Evolutionary conservation across 2,797 vertebrate species (phyloP).

Genomic region (Scarus forsteni): DNA sequence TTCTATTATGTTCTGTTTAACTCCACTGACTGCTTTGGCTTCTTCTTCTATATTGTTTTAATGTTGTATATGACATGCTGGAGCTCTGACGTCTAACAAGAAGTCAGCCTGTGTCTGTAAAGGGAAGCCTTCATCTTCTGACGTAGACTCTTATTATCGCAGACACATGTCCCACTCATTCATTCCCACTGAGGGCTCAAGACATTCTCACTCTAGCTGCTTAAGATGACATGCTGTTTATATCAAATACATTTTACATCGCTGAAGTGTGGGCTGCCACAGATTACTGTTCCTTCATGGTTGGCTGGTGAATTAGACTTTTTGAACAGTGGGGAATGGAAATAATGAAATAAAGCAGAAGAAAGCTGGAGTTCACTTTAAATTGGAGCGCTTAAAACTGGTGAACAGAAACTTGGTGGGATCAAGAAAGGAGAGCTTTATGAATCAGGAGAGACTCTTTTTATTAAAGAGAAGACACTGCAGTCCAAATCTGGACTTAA

Average conservation of each 20-base stretch:
- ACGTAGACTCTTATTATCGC: constrained; percentile 44
- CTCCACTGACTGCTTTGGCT: constrained; percentile 17
- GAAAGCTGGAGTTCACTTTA: too few species aligned
- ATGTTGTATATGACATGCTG: constrained; percentile 15
- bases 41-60: constrained; percentile 50
- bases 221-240: constrained; percentile 49
- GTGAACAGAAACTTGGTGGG: too few species aligned
- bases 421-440: too few species aligned
- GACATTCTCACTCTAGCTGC: constrained; percentile 20
- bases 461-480: too few species aligned
- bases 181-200: constrained; percentile 26
- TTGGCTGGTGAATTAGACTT: constrained; percentile 1
- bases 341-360: too few species aligned
- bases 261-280: constrained; percentile 12
- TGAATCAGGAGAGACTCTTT: too few species aligned
- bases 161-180: constrained; percentile 32
- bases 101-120: constrained; percentile 34
- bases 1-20: constrained; percentile 41
- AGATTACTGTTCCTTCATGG: constrained; percentile 14
- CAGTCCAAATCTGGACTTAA: too few species aligned
- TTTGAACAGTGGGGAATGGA: neutral
- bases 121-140: constrained; percentile 36
- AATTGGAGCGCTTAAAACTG: too few species aligned
- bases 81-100: constrained; percentile 49
- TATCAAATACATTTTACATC: constrained; percentile 53